Conservation (phyloP, 2,888 invertebrate genomes). For the Drosophila kuntzei region DNA sequence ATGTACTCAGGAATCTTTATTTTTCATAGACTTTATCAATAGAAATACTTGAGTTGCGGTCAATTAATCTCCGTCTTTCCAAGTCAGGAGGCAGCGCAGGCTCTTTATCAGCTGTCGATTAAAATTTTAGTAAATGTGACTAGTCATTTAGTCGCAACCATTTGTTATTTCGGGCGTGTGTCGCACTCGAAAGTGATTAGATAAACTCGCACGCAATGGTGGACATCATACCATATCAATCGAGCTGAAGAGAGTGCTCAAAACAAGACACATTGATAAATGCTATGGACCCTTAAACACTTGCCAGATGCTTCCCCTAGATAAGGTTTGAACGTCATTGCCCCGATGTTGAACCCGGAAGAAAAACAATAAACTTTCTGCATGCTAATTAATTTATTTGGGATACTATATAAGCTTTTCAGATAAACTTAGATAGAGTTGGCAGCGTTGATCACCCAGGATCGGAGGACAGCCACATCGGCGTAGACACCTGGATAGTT, state of each 20-base stretch:
- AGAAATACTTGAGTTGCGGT: conserved; percentile 1
- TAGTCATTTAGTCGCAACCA: conserved; percentile 8
- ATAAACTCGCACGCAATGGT: conserved; percentile 25
- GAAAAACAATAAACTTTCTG: too few species aligned
- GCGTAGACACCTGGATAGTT: conserved; percentile 68
- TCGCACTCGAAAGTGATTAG: conserved; percentile 39
- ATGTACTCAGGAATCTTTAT: neutral
- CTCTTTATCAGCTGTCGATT: conserved; percentile 14
- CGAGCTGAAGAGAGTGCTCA: conserved; percentile 15
- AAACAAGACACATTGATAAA: conserved; percentile 12
- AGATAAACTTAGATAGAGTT: conserved; percentile 28
- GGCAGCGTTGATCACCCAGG: conserved; percentile 57
- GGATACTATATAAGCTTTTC: neutral
- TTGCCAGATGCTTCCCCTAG: conserved; percentile 6
- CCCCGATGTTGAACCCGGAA: neutral
- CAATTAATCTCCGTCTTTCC: conserved; percentile 38
- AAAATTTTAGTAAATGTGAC: conserved; percentile 19
- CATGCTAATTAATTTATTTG: conserved; percentile 7
- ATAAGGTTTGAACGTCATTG: conserved; percentile 19
- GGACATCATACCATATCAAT: conserved; percentile 17
- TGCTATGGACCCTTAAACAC: neutral
- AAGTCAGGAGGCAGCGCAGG: conserved; percentile 18
- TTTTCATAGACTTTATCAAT: conserved; percentile 27
- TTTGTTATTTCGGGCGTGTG: conserved; percentile 22
- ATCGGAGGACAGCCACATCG: conserved; percentile 48